These are phyloP conservation scores for Hipposideros larvatus DNA, from an alignment of 2,797 vertebrate genomes.

Conservation along the genomic window DNA sequence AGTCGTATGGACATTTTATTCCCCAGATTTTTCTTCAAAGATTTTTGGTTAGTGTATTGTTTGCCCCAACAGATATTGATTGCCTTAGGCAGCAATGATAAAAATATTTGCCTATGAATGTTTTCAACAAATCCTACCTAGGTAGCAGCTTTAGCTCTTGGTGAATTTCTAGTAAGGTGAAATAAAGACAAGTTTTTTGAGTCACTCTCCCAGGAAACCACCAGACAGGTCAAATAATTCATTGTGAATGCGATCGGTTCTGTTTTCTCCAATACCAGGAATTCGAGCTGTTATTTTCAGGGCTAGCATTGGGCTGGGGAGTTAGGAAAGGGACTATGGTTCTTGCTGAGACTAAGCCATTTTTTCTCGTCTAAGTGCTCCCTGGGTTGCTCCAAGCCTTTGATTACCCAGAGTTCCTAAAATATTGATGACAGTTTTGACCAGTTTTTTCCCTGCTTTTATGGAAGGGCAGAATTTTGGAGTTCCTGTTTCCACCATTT, in stretches of 20 bases:
- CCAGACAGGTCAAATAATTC: background rate
- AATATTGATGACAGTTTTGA: background rate
- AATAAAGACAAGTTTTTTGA: conserved; percentile 9
- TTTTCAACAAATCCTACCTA: background rate
- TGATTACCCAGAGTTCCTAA: background rate
- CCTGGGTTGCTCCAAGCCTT: background rate
- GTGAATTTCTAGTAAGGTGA: background rate
- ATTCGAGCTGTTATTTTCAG: background rate
- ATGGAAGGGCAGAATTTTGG: background rate
- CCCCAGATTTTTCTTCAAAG: background rate
- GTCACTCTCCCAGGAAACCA: background rate
- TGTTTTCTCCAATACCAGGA: background rate
- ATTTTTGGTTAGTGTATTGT: background rate
- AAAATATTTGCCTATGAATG: background rate
- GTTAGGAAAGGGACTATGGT: background rate
- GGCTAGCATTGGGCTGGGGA: background rate
- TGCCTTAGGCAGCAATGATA: background rate
- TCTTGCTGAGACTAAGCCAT: background rate
- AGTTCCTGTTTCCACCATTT: background rate
- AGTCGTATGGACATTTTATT: background rate
- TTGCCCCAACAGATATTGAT: background rate
- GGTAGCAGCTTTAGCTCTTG: background rate
- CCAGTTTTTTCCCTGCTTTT: conserved; percentile 44
- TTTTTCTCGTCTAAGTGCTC: background rate
- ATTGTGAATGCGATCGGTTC: background rate